phyloP scores from a whole-genome alignment of 2,113 vertebrate species.

The Cebidichthys violaceus region DNA sequence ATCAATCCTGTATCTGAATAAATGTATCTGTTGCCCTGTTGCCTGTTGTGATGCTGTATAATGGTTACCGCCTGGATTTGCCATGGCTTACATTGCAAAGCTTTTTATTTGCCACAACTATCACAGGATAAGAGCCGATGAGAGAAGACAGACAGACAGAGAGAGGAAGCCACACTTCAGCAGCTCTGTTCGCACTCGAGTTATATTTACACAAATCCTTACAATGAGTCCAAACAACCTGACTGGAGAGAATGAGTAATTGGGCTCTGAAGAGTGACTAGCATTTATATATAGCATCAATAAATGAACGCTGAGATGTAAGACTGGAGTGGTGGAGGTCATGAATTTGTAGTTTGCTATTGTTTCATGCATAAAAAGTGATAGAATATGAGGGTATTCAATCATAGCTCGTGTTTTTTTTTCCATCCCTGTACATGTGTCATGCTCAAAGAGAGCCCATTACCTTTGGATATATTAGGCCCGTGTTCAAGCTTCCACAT shows the following conservation, averaged over 20 bases:
- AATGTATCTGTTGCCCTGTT: background rate
- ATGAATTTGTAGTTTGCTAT: conserved; percentile 11
- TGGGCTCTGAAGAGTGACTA: conserved; percentile 34
- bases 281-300: conserved; percentile 7
- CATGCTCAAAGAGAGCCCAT: conserved; percentile 33
- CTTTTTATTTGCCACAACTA: conserved; percentile 29
- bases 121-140: conserved; percentile 28
- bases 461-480: conserved; percentile 71
- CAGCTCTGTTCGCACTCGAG: conserved; percentile 69
- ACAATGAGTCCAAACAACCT: conserved; percentile 63
- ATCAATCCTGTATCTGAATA: background rate
- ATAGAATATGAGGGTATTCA: conserved; percentile 19
- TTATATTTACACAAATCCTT: conserved; percentile 75
- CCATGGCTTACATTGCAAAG: conserved; percentile 31
- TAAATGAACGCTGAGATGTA: conserved; percentile 29
- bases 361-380: conserved; percentile 32
- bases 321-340: background rate
- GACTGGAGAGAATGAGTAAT: conserved; percentile 52
- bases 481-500: conserved; percentile 39
- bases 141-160: conserved; percentile 45
- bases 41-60: background rate
- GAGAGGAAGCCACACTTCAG: conserved; percentile 62
- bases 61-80: conserved; percentile 53
- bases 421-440: conserved; percentile 19
- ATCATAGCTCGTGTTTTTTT: background rate